Percentiles rank a stretch among this genome's conserved stretches.
Conservation (phyloP, 2,113 vertebrate genomes). For the Otolemur garnettii region DNA sequence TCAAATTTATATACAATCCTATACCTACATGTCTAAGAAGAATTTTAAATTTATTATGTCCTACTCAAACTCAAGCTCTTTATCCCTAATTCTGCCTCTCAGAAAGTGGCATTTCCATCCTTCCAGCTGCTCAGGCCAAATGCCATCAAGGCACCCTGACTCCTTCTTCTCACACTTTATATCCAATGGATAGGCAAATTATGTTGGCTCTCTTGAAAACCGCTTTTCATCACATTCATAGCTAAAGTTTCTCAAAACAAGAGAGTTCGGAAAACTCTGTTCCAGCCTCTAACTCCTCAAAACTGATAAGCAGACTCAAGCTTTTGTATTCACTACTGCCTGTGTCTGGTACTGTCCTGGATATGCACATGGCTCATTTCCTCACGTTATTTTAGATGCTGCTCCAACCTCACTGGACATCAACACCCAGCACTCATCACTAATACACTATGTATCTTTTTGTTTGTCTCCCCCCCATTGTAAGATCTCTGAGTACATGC, state of each 20-base stretch:
- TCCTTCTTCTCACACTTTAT: background rate
- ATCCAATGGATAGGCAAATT: background rate
- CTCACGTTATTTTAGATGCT: background rate
- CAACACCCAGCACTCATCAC: background rate
- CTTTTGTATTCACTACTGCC: background rate
- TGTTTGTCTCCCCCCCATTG: background rate
- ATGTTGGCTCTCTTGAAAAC: background rate
- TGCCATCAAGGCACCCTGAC: background rate
- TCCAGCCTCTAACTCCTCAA: background rate
- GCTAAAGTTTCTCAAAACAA: background rate
- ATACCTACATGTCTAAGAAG: background rate
- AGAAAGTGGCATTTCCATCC: background rate
- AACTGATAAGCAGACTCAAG: background rate
- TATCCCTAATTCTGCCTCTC: background rate
- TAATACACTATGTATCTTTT: background rate
- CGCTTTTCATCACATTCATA: background rate
- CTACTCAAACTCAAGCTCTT: background rate
- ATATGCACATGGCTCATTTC: background rate
- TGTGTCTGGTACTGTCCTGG: background rate
- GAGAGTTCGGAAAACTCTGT: background rate
- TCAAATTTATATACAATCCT: background rate
- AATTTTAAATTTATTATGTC: constrained; percentile 9
- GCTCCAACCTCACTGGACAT: background rate
- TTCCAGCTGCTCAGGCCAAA: background rate
- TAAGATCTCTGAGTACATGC: background rate